Evolutionary conservation across 2,797 vertebrate species (phyloP).

Genomic region (Moxostoma hubbsi): DNA sequence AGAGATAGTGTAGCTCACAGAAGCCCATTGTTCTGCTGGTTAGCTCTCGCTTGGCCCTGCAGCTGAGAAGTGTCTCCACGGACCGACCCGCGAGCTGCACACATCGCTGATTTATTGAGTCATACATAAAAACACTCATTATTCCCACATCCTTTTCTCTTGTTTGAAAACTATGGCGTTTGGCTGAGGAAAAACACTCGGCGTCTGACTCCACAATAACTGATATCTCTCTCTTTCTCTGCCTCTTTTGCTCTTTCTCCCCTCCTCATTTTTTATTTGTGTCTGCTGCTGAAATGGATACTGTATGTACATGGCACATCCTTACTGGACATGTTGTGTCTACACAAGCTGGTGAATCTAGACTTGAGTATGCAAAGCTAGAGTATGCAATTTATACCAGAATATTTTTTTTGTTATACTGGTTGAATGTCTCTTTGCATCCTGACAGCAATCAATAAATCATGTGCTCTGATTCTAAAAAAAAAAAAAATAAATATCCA

Average conservation of each 20-base stretch:
- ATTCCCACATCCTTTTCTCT: constrained; percentile 67
- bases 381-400: too few species aligned
- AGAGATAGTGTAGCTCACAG: constrained; percentile 78
- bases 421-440: too few species aligned
- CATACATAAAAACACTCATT: constrained; percentile 82
- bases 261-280: constrained; percentile 30
- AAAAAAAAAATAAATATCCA: too few species aligned
- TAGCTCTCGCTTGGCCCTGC: constrained; percentile 69
- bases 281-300: constrained; percentile 2
- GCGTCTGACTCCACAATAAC: constrained; percentile 56
- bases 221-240: constrained; percentile 34
- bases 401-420: too few species aligned
- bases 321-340: constrained; percentile 32
- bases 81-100: constrained; percentile 66
- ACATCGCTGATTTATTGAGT: constrained; percentile 82
- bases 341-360: background rate
- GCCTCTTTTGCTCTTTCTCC: background rate
- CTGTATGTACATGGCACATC: background rate
- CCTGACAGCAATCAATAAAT: too few species aligned
- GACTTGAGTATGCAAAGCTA: too few species aligned
- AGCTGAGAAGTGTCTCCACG: constrained; percentile 70
- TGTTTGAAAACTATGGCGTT: constrained; percentile 56
- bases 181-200: constrained; percentile 49
- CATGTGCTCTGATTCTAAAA: too few species aligned
- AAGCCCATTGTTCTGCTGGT: constrained; percentile 89